phyloP scores from a whole-genome alignment of 2,888 invertebrate genomes.

The Parthenolecanium corni region DNA sequence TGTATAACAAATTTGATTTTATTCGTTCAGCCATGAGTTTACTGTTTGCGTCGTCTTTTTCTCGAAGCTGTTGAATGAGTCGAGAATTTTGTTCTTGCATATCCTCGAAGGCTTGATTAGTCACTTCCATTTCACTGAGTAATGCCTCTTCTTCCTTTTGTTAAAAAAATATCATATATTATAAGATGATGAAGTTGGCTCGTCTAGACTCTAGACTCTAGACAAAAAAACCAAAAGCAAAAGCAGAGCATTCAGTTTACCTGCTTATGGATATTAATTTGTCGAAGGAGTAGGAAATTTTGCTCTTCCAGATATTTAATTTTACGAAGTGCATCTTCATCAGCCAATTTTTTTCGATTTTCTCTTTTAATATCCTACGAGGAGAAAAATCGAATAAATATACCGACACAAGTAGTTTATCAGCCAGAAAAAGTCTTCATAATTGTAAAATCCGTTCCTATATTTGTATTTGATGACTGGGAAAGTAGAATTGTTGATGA shows the following conservation, averaged over 20 bases:
- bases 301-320: slow-evolving; percentile 91
- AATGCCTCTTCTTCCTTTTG: slow-evolving; percentile 87
- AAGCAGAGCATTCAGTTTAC: slow-evolving; percentile 35
- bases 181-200: no score
- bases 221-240: no score
- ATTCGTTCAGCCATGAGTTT: slow-evolving; percentile 96
- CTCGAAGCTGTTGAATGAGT: slow-evolving; percentile 84
- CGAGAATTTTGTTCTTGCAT: slow-evolving; percentile 98
- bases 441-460: no score
- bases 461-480: no score
- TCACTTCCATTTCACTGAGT: slow-evolving; percentile 97
- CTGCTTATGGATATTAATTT: slow-evolving; percentile 74
- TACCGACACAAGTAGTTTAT: no score
- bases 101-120: slow-evolving; percentile 97
- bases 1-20: slow-evolving; percentile 89
- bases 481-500: no score
- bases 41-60: slow-evolving; percentile 97
- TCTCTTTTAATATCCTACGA: slow-evolving; percentile 65
- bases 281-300: slow-evolving; percentile 81
- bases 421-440: no score
- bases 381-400: slow-evolving; percentile 5
- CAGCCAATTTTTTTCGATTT: slow-evolving; percentile 77
- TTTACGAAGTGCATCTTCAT: slow-evolving; percentile 87
- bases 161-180: slow-evolving; percentile 29
- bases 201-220: no score